Percentiles rank a stretch among this genome's conserved stretches.
phyloP scores from a whole-genome alignment of 2,888 invertebrate genomes.

The Clostera curtula region DNA sequence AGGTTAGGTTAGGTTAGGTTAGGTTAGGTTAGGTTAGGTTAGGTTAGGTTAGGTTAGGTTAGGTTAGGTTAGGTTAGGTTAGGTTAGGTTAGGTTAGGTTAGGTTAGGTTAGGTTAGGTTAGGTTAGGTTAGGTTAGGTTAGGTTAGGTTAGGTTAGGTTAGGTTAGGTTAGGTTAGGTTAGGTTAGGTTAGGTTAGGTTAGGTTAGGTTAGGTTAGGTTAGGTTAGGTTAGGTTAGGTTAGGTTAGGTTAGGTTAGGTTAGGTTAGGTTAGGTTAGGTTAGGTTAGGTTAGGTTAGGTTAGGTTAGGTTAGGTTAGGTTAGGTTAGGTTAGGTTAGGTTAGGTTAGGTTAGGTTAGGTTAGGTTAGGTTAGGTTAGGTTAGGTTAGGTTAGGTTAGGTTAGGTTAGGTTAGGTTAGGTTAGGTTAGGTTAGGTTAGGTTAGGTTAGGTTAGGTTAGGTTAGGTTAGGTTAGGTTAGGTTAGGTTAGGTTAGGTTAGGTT shows the following conservation, averaged over 20 bases:
- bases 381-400: constrained; percentile 5
- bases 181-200: constrained; percentile 5
- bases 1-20: constrained; percentile 5
- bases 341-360: constrained; percentile 5
- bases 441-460: constrained; percentile 5
- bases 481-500: constrained; percentile 5
- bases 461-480: constrained; percentile 5
- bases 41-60: constrained; percentile 5
- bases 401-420: constrained; percentile 5
- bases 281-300: constrained; percentile 5
- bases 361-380: constrained; percentile 5
- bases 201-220: constrained; percentile 5
- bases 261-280: constrained; percentile 5
- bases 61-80: constrained; percentile 5
- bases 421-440: constrained; percentile 5
- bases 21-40: constrained; percentile 5
- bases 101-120: constrained; percentile 5
- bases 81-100: constrained; percentile 6
- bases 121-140: constrained; percentile 5
- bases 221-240: constrained; percentile 5
- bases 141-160: constrained; percentile 5
- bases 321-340: constrained; percentile 5
- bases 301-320: constrained; percentile 5
- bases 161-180: constrained; percentile 5
- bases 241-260: constrained; percentile 5